Conservation (phyloP, 2,888 invertebrate species). For the Aphodius granarius region DNA sequence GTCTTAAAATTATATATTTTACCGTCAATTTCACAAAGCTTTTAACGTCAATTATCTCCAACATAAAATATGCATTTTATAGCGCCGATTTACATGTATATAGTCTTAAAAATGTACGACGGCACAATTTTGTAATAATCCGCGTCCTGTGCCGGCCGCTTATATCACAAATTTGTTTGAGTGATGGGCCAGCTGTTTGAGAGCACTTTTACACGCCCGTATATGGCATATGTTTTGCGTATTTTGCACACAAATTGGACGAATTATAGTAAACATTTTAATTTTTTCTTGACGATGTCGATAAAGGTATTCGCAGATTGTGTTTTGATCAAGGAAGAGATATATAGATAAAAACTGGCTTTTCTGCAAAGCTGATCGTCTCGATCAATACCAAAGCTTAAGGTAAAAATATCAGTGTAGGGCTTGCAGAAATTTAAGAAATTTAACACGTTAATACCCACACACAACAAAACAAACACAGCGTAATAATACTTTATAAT, state of each 20-base stretch:
- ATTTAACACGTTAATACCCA: not conserved
- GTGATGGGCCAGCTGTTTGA: not conserved
- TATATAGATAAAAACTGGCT: too few species aligned
- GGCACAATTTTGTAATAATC: not conserved
- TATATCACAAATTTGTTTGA: not conserved
- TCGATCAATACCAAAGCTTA: not conserved
- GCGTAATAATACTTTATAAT: not conserved
- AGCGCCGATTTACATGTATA: not conserved
- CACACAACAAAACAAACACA: not conserved
- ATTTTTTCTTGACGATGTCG: not conserved
- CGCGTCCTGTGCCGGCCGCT: not conserved
- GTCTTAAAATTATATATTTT: not conserved
- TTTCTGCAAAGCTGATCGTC: too few species aligned
- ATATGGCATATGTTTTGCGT: not conserved
- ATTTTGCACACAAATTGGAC: not conserved
- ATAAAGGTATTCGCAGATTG: not conserved
- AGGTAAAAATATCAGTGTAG: not conserved
- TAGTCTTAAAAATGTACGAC: not conserved
- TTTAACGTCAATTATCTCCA: not conserved
- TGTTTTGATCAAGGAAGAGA: not conserved
- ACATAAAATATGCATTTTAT: not conserved
- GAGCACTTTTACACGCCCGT: not conserved
- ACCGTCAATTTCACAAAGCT: not conserved
- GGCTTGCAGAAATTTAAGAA: not conserved
- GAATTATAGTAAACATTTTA: not conserved